Conservation (phyloP, 2,113 vertebrate species). For the Crotalus tigris region DNA sequence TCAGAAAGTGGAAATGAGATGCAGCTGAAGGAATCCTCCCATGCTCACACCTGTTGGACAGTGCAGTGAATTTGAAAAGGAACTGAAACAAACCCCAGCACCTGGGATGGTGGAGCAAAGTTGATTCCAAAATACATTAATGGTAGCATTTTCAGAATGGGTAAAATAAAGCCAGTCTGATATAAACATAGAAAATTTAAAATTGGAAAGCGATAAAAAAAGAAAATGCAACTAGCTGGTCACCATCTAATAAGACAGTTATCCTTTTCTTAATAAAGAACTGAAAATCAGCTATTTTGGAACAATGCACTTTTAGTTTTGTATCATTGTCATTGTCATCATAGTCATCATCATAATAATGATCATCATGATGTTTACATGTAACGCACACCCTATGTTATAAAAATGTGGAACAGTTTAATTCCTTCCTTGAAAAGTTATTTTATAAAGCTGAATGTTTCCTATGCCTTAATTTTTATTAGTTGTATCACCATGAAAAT, state of each 20-base stretch:
- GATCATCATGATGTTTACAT: not conserved
- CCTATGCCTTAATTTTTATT: constrained; percentile 1
- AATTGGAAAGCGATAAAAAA: constrained; percentile 29
- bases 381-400: not conserved
- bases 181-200: constrained; percentile 44
- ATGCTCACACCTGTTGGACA: constrained; percentile 72
- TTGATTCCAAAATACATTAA: constrained; percentile 59
- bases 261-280: not conserved
- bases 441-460: not conserved
- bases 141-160: constrained; percentile 51
- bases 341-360: not conserved
- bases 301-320: not conserved
- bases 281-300: constrained; percentile 24
- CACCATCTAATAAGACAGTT: not conserved
- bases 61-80: constrained; percentile 61
- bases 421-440: not conserved
- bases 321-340: not conserved
- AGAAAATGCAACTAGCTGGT: constrained; percentile 28
- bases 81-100: constrained; percentile 66
- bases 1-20: constrained; percentile 75
- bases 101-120: constrained; percentile 50
- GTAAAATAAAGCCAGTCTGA: constrained; percentile 51
- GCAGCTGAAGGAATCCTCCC: constrained; percentile 62
- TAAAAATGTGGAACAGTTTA: not conserved
- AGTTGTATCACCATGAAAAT: not conserved